Evolutionary conservation across 2,797 vertebrate genomes (phyloP), one percentile per base, ranked within the genome.

Genomic region (Trachurus trachurus): DNA sequence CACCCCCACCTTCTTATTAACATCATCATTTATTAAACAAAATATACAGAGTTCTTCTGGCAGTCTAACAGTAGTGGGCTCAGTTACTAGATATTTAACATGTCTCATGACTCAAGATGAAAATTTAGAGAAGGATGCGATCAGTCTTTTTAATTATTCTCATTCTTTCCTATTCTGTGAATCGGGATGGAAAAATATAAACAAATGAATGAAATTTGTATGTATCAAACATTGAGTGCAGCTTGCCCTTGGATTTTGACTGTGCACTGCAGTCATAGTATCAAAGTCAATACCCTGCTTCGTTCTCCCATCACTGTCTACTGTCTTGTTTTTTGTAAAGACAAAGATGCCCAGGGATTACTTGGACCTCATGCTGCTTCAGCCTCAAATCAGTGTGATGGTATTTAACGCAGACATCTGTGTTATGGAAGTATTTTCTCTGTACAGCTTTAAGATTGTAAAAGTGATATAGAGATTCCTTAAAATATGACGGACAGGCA

Each of bases 1-100:
- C 95, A 96, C 12, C n/a, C 44, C 22, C n/a, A 37, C 34, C 16
- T 22, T 13, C 59, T 63, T 17, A 63, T 44, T 2, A 44, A 2
- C 29, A 19, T 22, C 13, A 11, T 57, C 9, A 50, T 60, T 37
- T 37, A 61, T 54, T 26, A 31, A 7, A 53, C 10, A 60, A 19
- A 12, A 56, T 56, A 10, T 45, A 17, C 15, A 44, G 4, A 45
- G 45, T 53, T 37, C 0, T 52, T 53, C 15, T 42, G n/a, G n/a
- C 31, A 26, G 1, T 26, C 9, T 52, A 5, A 52, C 50, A 52
- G n/a, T n/a, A 12, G 19, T 37, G 34, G 34, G 34, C 34, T 37
- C 50, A 45, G 45, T 53, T 22, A 13, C 5, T 26, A 26, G 13
- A 31, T 56, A 56, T 56, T 16, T 3, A 16, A 31, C 15, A 29